Percentiles rank a stretch among this genome's conserved stretches.
These are phyloP conservation scores for Drosophila longiperda DNA, from an alignment of 2,888 invertebrate genomes.

Conservation along the genomic window DNA sequence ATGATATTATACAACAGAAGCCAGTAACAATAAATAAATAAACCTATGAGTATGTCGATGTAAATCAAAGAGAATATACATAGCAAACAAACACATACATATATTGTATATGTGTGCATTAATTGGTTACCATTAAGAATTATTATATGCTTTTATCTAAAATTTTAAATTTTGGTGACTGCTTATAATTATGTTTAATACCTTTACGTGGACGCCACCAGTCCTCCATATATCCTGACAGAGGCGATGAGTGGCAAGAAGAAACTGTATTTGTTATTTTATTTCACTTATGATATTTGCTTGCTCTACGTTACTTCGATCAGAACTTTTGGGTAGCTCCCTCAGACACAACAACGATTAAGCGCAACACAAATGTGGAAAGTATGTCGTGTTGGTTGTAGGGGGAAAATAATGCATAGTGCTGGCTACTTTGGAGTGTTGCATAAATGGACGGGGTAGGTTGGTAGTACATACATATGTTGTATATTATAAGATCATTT, in stretches of 20 bases:
- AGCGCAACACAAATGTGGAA: conserved; percentile 36
- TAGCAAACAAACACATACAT: conserved; percentile 1
- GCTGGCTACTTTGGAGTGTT: neutral
- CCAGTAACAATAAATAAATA: conserved; percentile 4
- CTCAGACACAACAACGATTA: conserved; percentile 5
- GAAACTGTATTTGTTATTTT: conserved; percentile 86
- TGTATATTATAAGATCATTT: conserved; percentile 3
- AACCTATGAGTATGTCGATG: neutral
- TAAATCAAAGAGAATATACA: conserved; percentile 7
- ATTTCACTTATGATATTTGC: conserved; percentile 81
- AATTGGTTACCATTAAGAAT: conserved; percentile 31
- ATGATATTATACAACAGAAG: conserved; percentile 1
- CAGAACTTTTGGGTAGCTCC: neutral
- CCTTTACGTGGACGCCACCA: conserved; percentile 99
- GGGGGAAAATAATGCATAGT: neutral
- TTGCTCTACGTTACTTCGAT: conserved; percentile 36
- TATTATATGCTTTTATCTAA: conserved; percentile 54
- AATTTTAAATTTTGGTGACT: conserved; percentile 29
- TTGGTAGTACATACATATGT: neutral
- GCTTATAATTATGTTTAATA: conserved; percentile 86
- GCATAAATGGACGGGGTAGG: neutral
- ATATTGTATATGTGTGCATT: conserved; percentile 1
- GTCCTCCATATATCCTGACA: conserved; percentile 99
- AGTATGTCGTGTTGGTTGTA: neutral
- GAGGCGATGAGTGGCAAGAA: conserved; percentile 93